A percentile compares a stretch with the other conserved stretches of the same genome.
phyloP scores from a whole-genome alignment of 1,140 invertebrate genomes.

The Cylas formicarius region DNA sequence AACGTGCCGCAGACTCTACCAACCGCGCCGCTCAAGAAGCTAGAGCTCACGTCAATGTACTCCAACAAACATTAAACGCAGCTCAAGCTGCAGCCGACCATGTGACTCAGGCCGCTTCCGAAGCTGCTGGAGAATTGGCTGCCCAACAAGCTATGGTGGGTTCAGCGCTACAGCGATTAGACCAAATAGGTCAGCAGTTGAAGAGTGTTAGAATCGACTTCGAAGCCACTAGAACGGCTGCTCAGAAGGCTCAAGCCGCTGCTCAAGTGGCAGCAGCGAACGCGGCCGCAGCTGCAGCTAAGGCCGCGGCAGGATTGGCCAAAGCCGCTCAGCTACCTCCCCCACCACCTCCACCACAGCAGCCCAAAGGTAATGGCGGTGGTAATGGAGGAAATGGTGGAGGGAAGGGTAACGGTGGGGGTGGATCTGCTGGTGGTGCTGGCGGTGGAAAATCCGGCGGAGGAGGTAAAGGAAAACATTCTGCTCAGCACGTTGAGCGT shows the following conservation, averaged over 20 bases:
- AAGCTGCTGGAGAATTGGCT: slow-evolving; percentile 58
- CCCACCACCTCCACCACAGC: slow-evolving; percentile 19
- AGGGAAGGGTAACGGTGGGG: slow-evolving; percentile 8
- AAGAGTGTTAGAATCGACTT: slow-evolving; percentile 58
- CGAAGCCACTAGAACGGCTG: slow-evolving; percentile 56
- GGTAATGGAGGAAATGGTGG: slow-evolving; percentile 5
- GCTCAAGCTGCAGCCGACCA: slow-evolving; percentile 61
- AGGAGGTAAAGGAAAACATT: slow-evolving; percentile 19
- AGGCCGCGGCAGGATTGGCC: slow-evolving; percentile 42
- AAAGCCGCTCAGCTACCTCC: slow-evolving; percentile 26
- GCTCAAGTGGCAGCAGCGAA: slow-evolving; percentile 49
- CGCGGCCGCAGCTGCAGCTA: slow-evolving; percentile 47
- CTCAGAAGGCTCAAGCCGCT: slow-evolving; percentile 51
- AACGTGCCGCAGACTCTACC: slow-evolving; percentile 55
- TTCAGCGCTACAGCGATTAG: slow-evolving; percentile 53
- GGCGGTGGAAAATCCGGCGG: slow-evolving; percentile 16
- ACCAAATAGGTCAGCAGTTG: slow-evolving; percentile 54
- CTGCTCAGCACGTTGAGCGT: slow-evolving; percentile 15
- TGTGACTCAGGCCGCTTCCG: slow-evolving; percentile 55
- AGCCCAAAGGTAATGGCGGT: slow-evolving; percentile 12
- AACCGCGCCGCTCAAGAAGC: slow-evolving; percentile 58
- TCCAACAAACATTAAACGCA: slow-evolving; percentile 54
- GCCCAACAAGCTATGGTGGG: slow-evolving; percentile 66
- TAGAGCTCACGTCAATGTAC: slow-evolving; percentile 52
- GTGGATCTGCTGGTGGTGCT: slow-evolving; percentile 11